A percentile compares a stretch with the other conserved stretches of the same genome.
phyloP scores from a whole-genome alignment of 2,797 vertebrate species.

The Neopelma chrysocephalum region DNA sequence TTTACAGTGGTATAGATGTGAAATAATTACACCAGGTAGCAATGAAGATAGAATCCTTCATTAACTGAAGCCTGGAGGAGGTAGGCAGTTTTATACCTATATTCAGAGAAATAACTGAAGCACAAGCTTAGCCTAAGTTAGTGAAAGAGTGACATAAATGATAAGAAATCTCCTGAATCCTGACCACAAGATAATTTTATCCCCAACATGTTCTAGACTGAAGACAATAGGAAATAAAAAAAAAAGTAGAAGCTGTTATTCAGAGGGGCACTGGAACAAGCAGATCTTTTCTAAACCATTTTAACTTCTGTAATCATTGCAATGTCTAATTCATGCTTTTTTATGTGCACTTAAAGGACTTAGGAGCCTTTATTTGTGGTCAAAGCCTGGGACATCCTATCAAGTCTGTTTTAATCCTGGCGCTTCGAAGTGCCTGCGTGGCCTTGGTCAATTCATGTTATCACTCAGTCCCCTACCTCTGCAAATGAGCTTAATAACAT shows the following conservation, averaged over 20 bases:
- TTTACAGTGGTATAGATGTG: neutral
- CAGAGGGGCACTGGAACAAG: neutral
- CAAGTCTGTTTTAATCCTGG: neutral
- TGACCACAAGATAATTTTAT: neutral
- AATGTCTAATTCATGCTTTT: neutral
- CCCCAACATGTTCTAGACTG: neutral
- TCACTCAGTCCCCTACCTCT: neutral
- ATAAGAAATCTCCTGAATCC: neutral
- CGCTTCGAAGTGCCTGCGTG: neutral
- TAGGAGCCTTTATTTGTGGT: neutral
- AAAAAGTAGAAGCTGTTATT: neutral
- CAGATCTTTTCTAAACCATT: neutral
- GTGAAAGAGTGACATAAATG: neutral
- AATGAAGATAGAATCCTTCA: neutral
- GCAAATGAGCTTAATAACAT: neutral
- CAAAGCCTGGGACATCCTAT: neutral
- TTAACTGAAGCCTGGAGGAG: conserved; percentile 7
- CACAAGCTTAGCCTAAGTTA: neutral
- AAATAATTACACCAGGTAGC: neutral
- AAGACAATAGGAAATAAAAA: neutral
- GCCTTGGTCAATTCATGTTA: neutral
- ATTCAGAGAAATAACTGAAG: neutral
- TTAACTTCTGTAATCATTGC: neutral
- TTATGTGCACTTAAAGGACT: neutral
- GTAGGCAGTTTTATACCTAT: neutral